Conservation (phyloP, 1,140 invertebrate genomes). For the Ips nitidus region DNA sequence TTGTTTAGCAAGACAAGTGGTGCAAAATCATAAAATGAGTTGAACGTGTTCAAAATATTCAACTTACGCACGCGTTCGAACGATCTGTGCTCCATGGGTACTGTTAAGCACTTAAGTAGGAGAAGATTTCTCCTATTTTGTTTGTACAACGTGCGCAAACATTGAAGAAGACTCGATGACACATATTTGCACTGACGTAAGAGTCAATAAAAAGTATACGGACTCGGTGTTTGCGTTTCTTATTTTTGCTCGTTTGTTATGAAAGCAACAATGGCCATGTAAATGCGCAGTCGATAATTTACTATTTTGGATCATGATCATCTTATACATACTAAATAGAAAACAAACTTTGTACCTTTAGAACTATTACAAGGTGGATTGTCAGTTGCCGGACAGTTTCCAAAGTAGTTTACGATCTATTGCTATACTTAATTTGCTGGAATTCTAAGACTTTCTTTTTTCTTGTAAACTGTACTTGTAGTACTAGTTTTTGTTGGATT, state of each 20-base stretch:
- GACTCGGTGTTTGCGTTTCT: not conserved
- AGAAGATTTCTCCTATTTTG: not conserved
- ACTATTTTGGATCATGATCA: not conserved
- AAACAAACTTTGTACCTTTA: not conserved
- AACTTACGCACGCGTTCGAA: not conserved
- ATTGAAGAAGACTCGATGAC: not conserved
- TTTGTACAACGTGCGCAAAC: not conserved
- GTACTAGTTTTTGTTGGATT: too few relatives aligned
- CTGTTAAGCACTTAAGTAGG: not conserved
- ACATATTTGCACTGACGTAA: not conserved
- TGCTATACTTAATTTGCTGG: not conserved
- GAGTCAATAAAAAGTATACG: not conserved
- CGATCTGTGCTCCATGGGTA: not conserved
- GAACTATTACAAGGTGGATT: not conserved
- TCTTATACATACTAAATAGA: not conserved
- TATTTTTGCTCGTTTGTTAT: conserved; percentile 1
- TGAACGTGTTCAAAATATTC: not conserved
- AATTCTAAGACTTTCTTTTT: too few relatives aligned
- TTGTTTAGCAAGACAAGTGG: too few relatives aligned
- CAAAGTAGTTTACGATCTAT: not conserved
- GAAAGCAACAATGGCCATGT: not conserved
- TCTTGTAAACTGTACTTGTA: too few relatives aligned
- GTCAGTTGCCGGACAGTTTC: not conserved
- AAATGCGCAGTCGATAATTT: not conserved
- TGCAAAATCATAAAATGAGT: too few relatives aligned